These are phyloP conservation scores for Salmo trutta DNA, from an alignment of 2,797 vertebrate species.

Conservation along the genomic window DNA sequence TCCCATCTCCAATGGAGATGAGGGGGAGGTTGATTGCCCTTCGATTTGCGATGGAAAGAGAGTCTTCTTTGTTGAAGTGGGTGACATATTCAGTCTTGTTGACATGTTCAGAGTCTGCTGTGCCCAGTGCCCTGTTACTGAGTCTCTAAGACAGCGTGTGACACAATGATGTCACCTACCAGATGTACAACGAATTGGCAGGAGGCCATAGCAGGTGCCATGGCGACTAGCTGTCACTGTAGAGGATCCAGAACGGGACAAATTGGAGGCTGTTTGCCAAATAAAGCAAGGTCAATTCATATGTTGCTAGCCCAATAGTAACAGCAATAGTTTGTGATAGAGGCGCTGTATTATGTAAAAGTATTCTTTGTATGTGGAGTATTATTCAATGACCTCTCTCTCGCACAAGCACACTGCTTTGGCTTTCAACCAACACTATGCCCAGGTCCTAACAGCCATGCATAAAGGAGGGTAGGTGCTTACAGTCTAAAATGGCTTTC, in stretches of 20 bases:
- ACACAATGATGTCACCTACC: constrained; percentile 41
- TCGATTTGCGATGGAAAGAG: neutral
- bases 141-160: neutral
- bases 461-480: constrained; percentile 45
- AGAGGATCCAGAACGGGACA: constrained; percentile 31
- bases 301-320: constrained; percentile 31
- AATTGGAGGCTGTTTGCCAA: constrained; percentile 26
- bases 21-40: neutral
- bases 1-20: neutral
- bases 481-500: constrained; percentile 30
- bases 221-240: constrained; percentile 52
- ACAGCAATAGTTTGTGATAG: constrained; percentile 27
- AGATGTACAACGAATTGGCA: constrained; percentile 44
- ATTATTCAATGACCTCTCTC: constrained; percentile 41
- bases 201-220: constrained; percentile 51
- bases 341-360: constrained; percentile 22
- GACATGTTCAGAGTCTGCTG: neutral
- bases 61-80: neutral
- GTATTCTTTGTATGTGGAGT: constrained; percentile 43
- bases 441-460: constrained; percentile 27
- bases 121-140: neutral
- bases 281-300: constrained; percentile 42
- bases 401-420: constrained; percentile 40
- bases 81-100: neutral
- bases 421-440: constrained; percentile 35